Conservation (phyloP, 1,140 invertebrate genomes). For the Pectinophora gossypiella region DNA sequence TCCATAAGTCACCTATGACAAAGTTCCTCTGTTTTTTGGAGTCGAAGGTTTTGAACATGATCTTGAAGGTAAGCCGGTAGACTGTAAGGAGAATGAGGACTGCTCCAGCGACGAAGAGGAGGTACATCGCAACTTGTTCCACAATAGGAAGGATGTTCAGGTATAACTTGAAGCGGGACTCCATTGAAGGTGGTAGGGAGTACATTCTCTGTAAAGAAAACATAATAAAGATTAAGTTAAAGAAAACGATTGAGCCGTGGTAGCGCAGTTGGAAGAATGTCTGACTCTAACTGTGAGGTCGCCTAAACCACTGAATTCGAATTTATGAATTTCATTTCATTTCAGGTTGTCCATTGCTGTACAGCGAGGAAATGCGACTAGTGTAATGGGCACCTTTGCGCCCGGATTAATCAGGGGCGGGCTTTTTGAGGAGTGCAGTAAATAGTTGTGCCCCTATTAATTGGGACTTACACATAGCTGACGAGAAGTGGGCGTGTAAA, state of each 20-base stretch:
- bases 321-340: too few species aligned
- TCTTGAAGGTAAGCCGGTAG: constrained; percentile 55
- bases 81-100: constrained; percentile 38
- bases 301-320: too few species aligned
- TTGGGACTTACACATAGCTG: too few species aligned
- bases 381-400: too few species aligned
- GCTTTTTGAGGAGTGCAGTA: neutral
- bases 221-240: neutral
- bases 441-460: too few species aligned
- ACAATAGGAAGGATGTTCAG: constrained; percentile 80
- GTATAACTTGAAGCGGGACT: constrained; percentile 82
- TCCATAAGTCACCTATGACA: constrained; percentile 38
- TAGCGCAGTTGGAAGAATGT: too few species aligned
- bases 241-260: too few species aligned
- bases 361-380: too few species aligned
- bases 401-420: too few species aligned
- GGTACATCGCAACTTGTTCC: constrained; percentile 77
- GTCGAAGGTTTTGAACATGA: constrained; percentile 53
- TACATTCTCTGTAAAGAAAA: constrained; percentile 80
- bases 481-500: too few species aligned
- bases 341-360: too few species aligned
- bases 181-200: constrained; percentile 77
- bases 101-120: constrained; percentile 74
- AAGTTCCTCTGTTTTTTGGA: constrained; percentile 25
- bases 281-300: too few species aligned